A percentile compares a stretch with the other conserved stretches of the same genome.
phyloP scores from a whole-genome alignment of 2,888 invertebrate genomes.

The Oxycera nigricornis region DNA sequence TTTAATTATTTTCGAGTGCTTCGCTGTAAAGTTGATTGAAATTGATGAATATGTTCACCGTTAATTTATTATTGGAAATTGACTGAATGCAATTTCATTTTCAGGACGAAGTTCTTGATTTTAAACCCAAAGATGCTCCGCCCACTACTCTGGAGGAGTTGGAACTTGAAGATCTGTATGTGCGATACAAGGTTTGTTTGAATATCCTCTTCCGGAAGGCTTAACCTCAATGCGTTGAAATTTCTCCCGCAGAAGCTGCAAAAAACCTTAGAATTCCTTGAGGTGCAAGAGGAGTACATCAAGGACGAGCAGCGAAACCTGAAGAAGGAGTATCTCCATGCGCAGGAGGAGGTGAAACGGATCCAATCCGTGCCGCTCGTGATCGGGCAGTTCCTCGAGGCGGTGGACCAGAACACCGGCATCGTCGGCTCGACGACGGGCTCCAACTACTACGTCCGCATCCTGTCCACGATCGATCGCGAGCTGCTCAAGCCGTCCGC shows the following conservation, averaged over 20 bases:
- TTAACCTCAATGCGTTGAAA: conserved; percentile 39
- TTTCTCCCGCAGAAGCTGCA: conserved; percentile 80
- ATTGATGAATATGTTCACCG: not conserved
- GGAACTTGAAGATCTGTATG: conserved; percentile 92
- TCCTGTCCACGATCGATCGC: conserved; percentile 96
- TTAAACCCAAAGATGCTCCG: conserved; percentile 72
- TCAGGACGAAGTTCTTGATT: conserved; percentile 73
- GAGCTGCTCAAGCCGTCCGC: conserved; percentile 97
- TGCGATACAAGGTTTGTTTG: conserved; percentile 85
- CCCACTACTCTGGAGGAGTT: conserved; percentile 77
- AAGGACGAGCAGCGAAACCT: conserved; percentile 99
- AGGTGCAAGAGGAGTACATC: conserved; percentile 99
- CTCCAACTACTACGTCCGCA: conserved; percentile 98
- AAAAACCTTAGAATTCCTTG: conserved; percentile 93
- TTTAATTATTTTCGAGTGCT: not conserved
- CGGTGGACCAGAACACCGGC: conserved; percentile 98
- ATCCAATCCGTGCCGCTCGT: conserved; percentile 99
- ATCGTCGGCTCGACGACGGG: conserved; percentile 99
- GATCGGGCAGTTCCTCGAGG: conserved; percentile 98
- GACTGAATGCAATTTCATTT: conserved; percentile 44
- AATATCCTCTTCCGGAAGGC: not conserved
- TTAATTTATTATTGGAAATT: not conserved
- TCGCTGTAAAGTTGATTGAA: not conserved
- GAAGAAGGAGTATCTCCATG: conserved; percentile 98
- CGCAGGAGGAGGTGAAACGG: conserved; percentile 96